Conservation (phyloP, 2,797 vertebrate species). For the Rhynchotus rufescens region DNA sequence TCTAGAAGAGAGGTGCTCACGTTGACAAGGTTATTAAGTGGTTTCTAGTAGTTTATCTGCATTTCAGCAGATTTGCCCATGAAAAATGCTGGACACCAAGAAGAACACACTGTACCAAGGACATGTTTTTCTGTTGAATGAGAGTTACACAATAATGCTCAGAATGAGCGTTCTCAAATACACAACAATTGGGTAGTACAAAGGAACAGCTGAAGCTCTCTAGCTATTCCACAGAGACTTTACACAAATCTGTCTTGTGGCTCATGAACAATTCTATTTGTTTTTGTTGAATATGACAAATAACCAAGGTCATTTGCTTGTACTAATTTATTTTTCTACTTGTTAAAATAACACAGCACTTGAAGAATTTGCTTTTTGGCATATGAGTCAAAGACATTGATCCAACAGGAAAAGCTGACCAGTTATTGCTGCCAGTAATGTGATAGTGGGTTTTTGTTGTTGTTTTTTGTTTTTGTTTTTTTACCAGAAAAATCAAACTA, state of each 20-base stretch:
- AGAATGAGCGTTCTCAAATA: rapidly evolving
- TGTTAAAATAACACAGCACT: background rate
- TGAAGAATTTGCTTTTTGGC: background rate
- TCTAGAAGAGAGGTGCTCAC: background rate
- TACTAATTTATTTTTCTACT: background rate
- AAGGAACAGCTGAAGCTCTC: background rate
- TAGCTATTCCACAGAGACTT: rapidly evolving
- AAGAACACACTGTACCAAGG: background rate
- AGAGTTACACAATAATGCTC: background rate
- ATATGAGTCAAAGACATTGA: background rate
- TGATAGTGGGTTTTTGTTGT: background rate
- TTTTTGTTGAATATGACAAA: background rate
- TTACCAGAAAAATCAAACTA: background rate
- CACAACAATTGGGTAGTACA: background rate
- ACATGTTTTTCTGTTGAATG: background rate
- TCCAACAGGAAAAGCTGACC: background rate
- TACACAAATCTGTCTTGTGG: background rate
- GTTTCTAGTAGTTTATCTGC: background rate
- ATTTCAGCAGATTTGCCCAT: background rate
- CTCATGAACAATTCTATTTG: background rate
- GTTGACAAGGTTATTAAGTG: rapidly evolving
- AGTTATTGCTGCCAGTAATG: background rate
- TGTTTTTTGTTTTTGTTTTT: background rate
- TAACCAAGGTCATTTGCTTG: background rate
- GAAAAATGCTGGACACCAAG: background rate